Evolutionary conservation across 64 coral and sea anemone species (phyloP).

Genomic region (Stylophora pistillata): DNA sequence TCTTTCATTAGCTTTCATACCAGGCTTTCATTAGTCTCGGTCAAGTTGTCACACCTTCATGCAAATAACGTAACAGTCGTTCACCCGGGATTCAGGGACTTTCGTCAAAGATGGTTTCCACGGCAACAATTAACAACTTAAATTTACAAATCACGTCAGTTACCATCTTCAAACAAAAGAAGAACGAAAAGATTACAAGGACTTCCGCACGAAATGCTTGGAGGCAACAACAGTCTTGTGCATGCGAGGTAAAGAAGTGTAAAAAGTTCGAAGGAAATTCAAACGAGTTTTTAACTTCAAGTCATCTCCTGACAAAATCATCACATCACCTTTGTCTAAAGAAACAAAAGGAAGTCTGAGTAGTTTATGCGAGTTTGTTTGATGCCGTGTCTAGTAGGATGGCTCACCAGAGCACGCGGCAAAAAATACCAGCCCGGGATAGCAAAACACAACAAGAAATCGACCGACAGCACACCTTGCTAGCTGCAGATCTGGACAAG

Average conservation of each 20-base stretch:
- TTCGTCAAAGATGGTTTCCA: too few relatives aligned
- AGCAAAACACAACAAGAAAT: conserved; percentile 57
- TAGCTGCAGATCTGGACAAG: conserved; percentile 72
- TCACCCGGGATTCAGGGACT: too few relatives aligned
- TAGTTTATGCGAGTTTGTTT: neutral
- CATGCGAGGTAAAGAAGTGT: neutral
- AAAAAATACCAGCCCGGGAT: neutral
- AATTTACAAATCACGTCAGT: neutral
- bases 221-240: neutral
- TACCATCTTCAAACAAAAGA: neutral
- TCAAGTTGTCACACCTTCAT: too few relatives aligned
- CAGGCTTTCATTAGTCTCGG: too few relatives aligned
- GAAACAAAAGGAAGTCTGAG: neutral
- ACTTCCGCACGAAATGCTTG: neutral
- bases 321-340: neutral
- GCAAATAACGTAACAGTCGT: too few relatives aligned
- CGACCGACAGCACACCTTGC: conserved; percentile 59
- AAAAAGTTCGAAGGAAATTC: neutral
- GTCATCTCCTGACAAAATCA: neutral
- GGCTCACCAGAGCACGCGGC: neutral
- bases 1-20: too few relatives aligned
- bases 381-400: neutral
- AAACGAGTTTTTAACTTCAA: too few relatives aligned
- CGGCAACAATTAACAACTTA: neutral
- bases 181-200: neutral